phyloP scores from a whole-genome alignment of 1,140 invertebrate species.

The Drosophila biarmipes region DNA sequence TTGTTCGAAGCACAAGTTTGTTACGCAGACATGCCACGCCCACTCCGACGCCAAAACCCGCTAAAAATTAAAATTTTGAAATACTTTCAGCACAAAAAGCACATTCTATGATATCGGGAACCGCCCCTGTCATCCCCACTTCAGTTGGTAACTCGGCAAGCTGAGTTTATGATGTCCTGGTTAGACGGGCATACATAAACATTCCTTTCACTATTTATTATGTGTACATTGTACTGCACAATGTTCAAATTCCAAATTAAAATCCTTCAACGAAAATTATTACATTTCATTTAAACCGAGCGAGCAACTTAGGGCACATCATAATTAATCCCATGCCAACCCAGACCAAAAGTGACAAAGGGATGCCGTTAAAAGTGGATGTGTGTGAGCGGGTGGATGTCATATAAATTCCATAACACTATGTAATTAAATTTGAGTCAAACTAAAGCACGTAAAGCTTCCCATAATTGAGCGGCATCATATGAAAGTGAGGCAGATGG shows the following conservation, averaged over 20 bases:
- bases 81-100: background rate
- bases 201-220: conserved; percentile 62
- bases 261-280: conserved; percentile 83
- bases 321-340: conserved; percentile 81
- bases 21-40: too few species aligned
- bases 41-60: too few species aligned
- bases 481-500: conserved; percentile 41
- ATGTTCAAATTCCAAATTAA: conserved; percentile 79
- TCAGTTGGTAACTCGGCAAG: background rate
- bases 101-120: background rate
- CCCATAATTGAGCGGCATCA: conserved; percentile 66
- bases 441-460: conserved; percentile 78
- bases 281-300: conserved; percentile 82
- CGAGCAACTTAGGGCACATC: conserved; percentile 76
- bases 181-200: conserved; percentile 22
- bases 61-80: too few species aligned
- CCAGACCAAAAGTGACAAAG: conserved; percentile 14
- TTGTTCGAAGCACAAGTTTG: too few species aligned
- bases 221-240: conserved; percentile 65
- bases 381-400: conserved; percentile 43
- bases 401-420: conserved; percentile 84
- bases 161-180: conserved; percentile 44
- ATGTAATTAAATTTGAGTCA: conserved; percentile 82
- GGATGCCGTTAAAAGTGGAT: conserved; percentile 5
- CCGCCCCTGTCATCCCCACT: background rate